These are phyloP conservation scores for Cyclophora albipunctata DNA, from an alignment of 2,888 invertebrate genomes.

Conservation along the genomic window DNA sequence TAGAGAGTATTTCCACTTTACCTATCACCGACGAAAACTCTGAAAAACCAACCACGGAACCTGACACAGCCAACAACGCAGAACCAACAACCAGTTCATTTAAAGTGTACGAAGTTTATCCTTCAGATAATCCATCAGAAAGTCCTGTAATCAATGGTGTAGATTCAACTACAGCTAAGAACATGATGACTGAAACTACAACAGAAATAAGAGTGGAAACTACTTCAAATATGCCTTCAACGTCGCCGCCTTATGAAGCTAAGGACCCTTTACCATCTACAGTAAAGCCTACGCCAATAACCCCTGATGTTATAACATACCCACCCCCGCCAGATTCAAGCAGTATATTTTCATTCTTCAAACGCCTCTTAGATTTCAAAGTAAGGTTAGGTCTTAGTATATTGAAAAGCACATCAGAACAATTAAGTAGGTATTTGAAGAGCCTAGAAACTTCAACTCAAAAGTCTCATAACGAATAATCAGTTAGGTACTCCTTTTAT, in stretches of 20 bases:
- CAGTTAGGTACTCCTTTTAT: neutral
- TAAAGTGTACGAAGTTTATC: conserved; percentile 58
- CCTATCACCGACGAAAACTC: conserved; percentile 39
- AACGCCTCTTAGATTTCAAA: conserved; percentile 80
- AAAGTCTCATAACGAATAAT: conserved; percentile 22
- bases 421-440: conserved; percentile 78
- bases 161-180: neutral
- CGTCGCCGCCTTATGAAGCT: conserved; percentile 32
- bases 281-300: conserved; percentile 30
- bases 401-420: conserved; percentile 79
- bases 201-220: conserved; percentile 54
- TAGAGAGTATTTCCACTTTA: conserved; percentile 61
- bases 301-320: conserved; percentile 56
- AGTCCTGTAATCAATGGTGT: conserved; percentile 19
- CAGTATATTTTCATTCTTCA: conserved; percentile 76
- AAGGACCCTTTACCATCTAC: conserved; percentile 27
- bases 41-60: conserved; percentile 36
- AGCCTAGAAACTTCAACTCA: conserved; percentile 62
- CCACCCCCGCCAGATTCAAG: conserved; percentile 52
- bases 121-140: conserved; percentile 32
- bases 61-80: conserved; percentile 36
- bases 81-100: conserved; percentile 55
- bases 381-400: conserved; percentile 80
- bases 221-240: conserved; percentile 50
- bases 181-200: conserved; percentile 48